Conservation (phyloP, 2,797 vertebrate genomes). For the Sebastes itinus region DNA sequence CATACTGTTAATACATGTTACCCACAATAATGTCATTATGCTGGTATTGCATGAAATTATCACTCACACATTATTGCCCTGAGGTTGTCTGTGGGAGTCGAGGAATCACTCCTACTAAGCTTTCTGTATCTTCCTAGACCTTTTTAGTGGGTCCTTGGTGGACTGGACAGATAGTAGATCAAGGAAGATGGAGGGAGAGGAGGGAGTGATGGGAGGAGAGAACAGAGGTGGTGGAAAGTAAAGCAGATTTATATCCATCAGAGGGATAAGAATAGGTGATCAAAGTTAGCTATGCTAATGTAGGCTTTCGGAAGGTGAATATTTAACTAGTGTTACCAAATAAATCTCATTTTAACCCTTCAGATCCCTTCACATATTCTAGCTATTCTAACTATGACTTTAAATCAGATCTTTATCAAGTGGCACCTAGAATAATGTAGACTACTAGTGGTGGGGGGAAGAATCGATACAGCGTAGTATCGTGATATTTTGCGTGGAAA, state of each 20-base stretch:
- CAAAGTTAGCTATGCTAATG: not conserved
- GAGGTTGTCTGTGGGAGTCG: not conserved
- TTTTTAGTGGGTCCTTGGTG: not conserved
- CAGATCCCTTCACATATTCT: not conserved
- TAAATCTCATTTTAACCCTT: not conserved
- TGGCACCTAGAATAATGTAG: not conserved
- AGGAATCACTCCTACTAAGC: not conserved
- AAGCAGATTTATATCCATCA: conserved; percentile 9
- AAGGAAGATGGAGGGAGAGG: not conserved
- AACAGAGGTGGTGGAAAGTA: not conserved
- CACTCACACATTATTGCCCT: not conserved
- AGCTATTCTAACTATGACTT: not conserved
- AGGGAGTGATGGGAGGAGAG: not conserved
- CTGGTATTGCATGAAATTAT: not conserved
- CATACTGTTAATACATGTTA: not conserved
- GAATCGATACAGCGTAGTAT: too few relatives aligned
- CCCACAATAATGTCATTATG: not conserved
- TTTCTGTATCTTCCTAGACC: not conserved
- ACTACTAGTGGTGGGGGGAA: too few relatives aligned
- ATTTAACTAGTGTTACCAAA: not conserved
- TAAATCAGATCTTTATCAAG: not conserved
- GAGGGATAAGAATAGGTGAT: not conserved
- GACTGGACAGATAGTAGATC: not conserved
- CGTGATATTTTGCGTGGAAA: too few relatives aligned
- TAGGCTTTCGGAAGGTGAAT: not conserved